phyloP scores from a whole-genome alignment of 2,888 invertebrate species.

The Himalopsyche anomala region DNA sequence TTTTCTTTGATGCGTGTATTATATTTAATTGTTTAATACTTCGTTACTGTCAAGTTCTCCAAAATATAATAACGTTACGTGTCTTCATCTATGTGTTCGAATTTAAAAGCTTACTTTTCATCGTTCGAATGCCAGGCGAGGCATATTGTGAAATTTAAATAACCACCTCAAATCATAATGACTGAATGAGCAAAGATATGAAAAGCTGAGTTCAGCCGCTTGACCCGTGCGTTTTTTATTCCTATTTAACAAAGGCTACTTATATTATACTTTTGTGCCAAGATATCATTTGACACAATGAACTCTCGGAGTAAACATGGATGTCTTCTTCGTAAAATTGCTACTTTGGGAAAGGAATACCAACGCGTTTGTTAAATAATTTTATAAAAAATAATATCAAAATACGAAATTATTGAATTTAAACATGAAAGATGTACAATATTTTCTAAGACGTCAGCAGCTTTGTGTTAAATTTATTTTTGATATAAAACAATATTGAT shows the following conservation, averaged over 20 bases:
- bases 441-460: too few species aligned
- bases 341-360: neutral
- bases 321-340: conserved; percentile 9
- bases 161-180: neutral
- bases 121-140: neutral
- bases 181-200: neutral
- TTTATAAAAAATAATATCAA: too few species aligned
- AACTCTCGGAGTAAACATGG: conserved; percentile 25
- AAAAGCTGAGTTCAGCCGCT: conserved; percentile 2
- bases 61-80: too few species aligned
- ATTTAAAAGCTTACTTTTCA: neutral
- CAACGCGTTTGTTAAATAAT: too few species aligned
- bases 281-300: conserved; percentile 38
- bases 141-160: conserved; percentile 14
- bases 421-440: too few species aligned
- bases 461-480: too few species aligned
- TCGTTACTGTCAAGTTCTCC: too few species aligned
- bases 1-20: too few species aligned
- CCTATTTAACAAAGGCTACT: conserved; percentile 25
- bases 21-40: too few species aligned
- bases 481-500: too few species aligned
- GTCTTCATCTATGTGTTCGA: neutral
- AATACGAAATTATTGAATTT: too few species aligned
- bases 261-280: conserved; percentile 22
- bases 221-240: conserved; percentile 27